Conservation (phyloP, 2,797 vertebrate species). For the Bovichtus variegatus region DNA sequence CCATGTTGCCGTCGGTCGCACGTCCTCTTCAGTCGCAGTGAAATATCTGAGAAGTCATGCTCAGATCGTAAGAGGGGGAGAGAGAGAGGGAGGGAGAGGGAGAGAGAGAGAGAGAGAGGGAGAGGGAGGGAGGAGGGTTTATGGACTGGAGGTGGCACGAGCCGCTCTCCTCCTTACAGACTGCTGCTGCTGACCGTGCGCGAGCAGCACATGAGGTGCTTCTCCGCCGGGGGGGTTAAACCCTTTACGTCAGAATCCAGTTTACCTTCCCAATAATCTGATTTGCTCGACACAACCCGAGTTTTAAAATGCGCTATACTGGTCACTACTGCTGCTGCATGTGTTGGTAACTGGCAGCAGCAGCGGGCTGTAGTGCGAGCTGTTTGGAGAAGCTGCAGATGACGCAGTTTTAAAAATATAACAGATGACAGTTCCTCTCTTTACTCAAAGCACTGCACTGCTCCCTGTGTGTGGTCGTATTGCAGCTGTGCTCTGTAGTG, state of each 20-base stretch:
- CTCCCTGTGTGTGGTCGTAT: background rate
- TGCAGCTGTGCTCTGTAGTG: background rate
- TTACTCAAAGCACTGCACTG: background rate
- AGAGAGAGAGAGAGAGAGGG: background rate
- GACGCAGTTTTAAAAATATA: constrained; percentile 70
- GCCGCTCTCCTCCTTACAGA: constrained; percentile 20
- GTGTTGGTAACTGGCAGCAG: background rate
- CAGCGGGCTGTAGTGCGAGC: background rate
- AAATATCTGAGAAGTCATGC: constrained; percentile 68
- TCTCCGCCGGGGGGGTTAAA: constrained; percentile 60
- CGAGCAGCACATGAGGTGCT: constrained; percentile 36
- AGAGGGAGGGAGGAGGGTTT: constrained; percentile 9
- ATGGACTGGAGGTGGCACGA: constrained; percentile 43
- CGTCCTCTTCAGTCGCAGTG: constrained; percentile 48
- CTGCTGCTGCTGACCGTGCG: constrained; percentile 25
- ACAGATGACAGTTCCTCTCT: background rate
- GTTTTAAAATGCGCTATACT: constrained; percentile 22
- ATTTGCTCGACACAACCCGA: constrained; percentile 66
- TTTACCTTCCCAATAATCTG: constrained; percentile 80
- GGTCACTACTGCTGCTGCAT: background rate
- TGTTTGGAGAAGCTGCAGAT: constrained; percentile 34
- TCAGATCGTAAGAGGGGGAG: constrained; percentile 20
- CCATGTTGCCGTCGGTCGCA: constrained; percentile 69
- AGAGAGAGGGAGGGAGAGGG: background rate
- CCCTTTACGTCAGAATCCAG: constrained; percentile 85